phyloP scores from a whole-genome alignment of 1,140 invertebrate species.

The Calliopsis andreniformis region DNA sequence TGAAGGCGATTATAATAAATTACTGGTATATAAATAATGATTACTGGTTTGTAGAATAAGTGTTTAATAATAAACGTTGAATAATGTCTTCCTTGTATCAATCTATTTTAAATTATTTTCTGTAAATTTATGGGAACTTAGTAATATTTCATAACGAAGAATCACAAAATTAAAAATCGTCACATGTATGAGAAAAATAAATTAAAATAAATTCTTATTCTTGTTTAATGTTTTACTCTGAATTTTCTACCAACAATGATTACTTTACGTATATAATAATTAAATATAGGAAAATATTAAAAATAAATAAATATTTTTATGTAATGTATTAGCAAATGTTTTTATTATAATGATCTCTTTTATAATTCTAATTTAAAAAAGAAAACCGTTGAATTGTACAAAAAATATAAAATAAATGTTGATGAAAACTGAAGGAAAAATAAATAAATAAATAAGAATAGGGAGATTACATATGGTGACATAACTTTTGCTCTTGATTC shows the following conservation, averaged over 20 bases:
- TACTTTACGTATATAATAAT: not conserved
- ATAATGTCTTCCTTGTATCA: not conserved
- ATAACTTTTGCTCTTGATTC: not conserved
- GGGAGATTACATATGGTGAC: not conserved
- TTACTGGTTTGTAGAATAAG: constrained; percentile 66
- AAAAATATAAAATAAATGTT: constrained; percentile 57
- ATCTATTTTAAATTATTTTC: not conserved
- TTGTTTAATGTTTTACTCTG: not conserved
- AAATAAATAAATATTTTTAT: too few species aligned
- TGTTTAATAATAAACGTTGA: constrained; percentile 19
- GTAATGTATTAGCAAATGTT: too few species aligned
- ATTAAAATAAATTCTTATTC: not conserved
- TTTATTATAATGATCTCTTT: too few species aligned
- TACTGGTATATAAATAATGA: too few species aligned
- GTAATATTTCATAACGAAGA: not conserved
- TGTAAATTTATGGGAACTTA: not conserved
- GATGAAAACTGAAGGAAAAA: constrained; percentile 39
- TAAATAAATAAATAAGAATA: not conserved
- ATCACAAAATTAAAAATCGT: not conserved
- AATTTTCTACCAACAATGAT: not conserved
- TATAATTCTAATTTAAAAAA: too few species aligned
- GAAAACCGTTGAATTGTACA: constrained; percentile 47
- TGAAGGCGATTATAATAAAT: constrained; percentile 67
- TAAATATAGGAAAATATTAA: not conserved
- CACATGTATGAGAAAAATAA: too few species aligned